Evolutionary conservation across 2,888 invertebrate species (phyloP).

Genomic region (Sarcophaga carnaria): DNA sequence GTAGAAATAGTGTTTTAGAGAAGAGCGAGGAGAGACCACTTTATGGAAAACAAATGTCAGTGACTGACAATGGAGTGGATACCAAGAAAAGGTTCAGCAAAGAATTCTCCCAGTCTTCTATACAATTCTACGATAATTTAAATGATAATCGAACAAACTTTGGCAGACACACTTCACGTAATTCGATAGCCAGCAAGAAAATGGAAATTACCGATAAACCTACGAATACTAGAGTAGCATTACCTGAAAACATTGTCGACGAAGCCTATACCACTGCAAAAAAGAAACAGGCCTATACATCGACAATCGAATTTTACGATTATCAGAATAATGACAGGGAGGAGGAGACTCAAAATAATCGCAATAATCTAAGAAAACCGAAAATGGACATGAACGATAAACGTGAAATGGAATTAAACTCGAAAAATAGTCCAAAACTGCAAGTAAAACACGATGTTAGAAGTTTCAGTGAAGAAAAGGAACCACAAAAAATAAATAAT

Average conservation of each 20-base stretch:
- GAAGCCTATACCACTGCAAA: slow-evolving; percentile 73
- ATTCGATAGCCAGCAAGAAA: slow-evolving; percentile 34
- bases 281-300: slow-evolving; percentile 77
- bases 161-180: slow-evolving; percentile 15
- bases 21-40: slow-evolving; percentile 60
- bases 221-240: slow-evolving; percentile 70
- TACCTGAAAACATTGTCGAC: slow-evolving; percentile 68
- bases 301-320: slow-evolving; percentile 80
- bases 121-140: slow-evolving; percentile 79
- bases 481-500: slow-evolving; percentile 57
- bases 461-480: slow-evolving; percentile 71
- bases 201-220: slow-evolving; percentile 74
- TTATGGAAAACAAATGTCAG: slow-evolving; percentile 59
- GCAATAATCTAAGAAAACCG: slow-evolving; percentile 75
- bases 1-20: slow-evolving; percentile 75
- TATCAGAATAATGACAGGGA: slow-evolving; percentile 75
- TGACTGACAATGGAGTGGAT: slow-evolving; percentile 73
- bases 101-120: slow-evolving; percentile 80
- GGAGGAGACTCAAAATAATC: slow-evolving; percentile 60
- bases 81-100: slow-evolving; percentile 79
- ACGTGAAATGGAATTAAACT: slow-evolving; percentile 77
- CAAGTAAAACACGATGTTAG: slow-evolving; percentile 77
- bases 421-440: slow-evolving; percentile 79
- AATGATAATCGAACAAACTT: slow-evolving; percentile 65
- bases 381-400: slow-evolving; percentile 80